Evolutionary conservation across 2,888 invertebrate species (phyloP).

Genomic region (Drosophila lacicola): DNA sequence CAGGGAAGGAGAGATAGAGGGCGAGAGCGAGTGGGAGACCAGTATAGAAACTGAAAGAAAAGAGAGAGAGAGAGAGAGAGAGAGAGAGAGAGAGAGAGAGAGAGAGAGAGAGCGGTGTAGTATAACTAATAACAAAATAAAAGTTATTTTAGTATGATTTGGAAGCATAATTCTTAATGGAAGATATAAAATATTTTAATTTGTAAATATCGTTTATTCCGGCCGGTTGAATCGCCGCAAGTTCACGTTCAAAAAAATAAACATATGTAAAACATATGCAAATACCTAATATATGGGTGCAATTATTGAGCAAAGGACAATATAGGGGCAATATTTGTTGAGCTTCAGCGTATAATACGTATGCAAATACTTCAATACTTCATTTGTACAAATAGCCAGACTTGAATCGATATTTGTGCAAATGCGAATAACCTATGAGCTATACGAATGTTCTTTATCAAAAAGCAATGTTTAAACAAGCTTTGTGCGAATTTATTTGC

Average conservation of each 20-base stretch:
- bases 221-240: not conserved
- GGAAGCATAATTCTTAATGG: too few relatives aligned
- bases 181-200: too few relatives aligned
- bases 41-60: too few relatives aligned
- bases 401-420: slow-evolving; percentile 4
- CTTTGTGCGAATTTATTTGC: slow-evolving; percentile 20
- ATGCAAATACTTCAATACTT: slow-evolving; percentile 4
- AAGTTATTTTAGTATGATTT: too few relatives aligned
- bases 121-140: too few relatives aligned
- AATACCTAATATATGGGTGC: slow-evolving; percentile 8
- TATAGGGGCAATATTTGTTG: slow-evolving; percentile 6
- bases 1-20: not conserved
- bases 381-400: slow-evolving; percentile 5
- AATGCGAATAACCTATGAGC: slow-evolving; percentile 23
- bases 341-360: not conserved
- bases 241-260: not conserved
- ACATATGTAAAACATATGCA: not conserved
- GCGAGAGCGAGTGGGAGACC: not conserved
- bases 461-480: slow-evolving; percentile 49
- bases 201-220: too few relatives aligned
- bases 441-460: slow-evolving; percentile 26
- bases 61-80: not conserved
- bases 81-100: not conserved
- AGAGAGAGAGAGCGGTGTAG: not conserved
- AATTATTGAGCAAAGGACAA: slow-evolving; percentile 5